Evolutionary conservation across 2,888 invertebrate genomes (phyloP).

Genomic region (Scotopteryx bipunctaria): DNA sequence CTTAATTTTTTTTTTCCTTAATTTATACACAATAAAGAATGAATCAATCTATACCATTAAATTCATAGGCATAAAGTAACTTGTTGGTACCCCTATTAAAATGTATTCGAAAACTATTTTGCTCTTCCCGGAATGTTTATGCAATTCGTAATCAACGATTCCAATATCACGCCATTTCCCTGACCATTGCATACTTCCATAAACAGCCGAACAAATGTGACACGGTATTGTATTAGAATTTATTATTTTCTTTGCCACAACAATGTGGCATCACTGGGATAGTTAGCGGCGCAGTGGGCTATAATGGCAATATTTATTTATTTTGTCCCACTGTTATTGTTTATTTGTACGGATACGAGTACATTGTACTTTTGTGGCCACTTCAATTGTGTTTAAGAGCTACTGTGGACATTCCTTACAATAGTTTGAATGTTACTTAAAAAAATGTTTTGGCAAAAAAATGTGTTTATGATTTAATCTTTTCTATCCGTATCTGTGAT

Average conservation of each 20-base stretch:
- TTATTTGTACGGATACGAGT: constrained; percentile 50
- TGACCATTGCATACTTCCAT: constrained; percentile 53
- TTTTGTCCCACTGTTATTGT: constrained; percentile 58
- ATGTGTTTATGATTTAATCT: background rate
- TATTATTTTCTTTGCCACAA: constrained; percentile 71
- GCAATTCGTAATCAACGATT: constrained; percentile 22
- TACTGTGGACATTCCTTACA: constrained; percentile 42
- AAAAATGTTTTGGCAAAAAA: constrained; percentile 24
- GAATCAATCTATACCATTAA: too few species aligned
- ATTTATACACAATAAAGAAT: too few species aligned
- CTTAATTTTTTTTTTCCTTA: too few species aligned
- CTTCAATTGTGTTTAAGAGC: constrained; percentile 48
- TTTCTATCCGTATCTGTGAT: too few species aligned
- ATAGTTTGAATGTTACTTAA: too few species aligned
- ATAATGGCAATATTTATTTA: constrained; percentile 67
- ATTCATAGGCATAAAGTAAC: too few species aligned
- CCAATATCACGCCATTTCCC: constrained; percentile 49
- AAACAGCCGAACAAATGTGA: constrained; percentile 79
- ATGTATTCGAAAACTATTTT: too few species aligned
- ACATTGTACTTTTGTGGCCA: constrained; percentile 53
- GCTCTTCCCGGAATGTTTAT: constrained; percentile 1
- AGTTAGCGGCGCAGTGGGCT: constrained; percentile 57
- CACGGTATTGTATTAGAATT: constrained; percentile 69
- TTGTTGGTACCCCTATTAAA: too few species aligned
- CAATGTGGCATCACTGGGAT: constrained; percentile 54